These are phyloP conservation scores for Pangasius krempfi DNA, from an alignment of 2,797 vertebrate genomes.

Conservation along the genomic window DNA sequence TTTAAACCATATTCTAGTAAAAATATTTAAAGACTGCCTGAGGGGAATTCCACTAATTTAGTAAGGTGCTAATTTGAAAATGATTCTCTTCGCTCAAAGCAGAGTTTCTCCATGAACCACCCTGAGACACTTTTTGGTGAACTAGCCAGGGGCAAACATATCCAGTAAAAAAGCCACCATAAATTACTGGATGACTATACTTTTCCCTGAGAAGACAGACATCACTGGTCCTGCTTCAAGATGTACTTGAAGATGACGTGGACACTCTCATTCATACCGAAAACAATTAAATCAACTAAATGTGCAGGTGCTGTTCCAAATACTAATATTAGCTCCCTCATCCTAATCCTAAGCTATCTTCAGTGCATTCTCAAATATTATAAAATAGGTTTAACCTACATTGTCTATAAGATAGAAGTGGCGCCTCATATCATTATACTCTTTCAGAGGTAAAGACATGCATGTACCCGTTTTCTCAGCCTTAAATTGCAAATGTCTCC, in stretches of 20 bases:
- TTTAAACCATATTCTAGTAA: constrained; percentile 41
- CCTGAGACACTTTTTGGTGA: constrained; percentile 59
- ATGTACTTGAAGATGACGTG: neutral
- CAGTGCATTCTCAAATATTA: neutral
- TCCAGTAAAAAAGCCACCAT: constrained; percentile 56
- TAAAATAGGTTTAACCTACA: neutral
- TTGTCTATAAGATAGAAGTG: too few species aligned
- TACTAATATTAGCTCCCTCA: neutral
- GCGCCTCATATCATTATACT: neutral
- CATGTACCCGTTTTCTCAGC: constrained; percentile 29
- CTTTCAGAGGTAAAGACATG: neutral
- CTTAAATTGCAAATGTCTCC: constrained; percentile 16
- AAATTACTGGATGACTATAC: constrained; percentile 60
- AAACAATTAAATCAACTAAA: neutral
- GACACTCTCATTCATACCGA: neutral
- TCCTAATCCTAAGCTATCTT: too few species aligned
- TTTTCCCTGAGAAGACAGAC: neutral
- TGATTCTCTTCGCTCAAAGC: constrained; percentile 47
- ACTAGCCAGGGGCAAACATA: neutral
- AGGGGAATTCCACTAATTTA: constrained; percentile 60
- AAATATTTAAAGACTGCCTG: constrained; percentile 52
- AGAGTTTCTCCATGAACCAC: constrained; percentile 64
- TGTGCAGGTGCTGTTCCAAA: neutral
- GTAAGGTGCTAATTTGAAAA: constrained; percentile 66
- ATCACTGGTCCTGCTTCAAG: neutral